A percentile compares a stretch with the other conserved stretches of the same genome.
Evolutionary conservation across 2,797 vertebrate species (phyloP).

Genomic region (Tenualosa thibaudeaui): DNA sequence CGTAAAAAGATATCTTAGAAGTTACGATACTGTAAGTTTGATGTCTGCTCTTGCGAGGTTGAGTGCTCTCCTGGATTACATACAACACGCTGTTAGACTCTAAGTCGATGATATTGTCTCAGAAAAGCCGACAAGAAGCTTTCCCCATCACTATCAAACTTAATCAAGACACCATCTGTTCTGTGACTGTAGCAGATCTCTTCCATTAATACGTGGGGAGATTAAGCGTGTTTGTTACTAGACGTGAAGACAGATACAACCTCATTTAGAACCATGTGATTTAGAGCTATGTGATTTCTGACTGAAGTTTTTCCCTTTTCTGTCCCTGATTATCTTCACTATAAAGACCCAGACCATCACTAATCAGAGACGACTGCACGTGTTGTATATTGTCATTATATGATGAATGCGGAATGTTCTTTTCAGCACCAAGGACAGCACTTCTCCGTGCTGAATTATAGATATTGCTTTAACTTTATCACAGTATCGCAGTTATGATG

Average conservation of each 20-base stretch:
- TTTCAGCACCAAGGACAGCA: not conserved
- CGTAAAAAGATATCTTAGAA: not conserved
- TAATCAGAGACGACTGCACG: not conserved
- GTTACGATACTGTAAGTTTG: not conserved
- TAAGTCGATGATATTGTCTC: slow-evolving; percentile 7
- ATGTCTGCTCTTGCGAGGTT: not conserved
- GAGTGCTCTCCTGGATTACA: not conserved
- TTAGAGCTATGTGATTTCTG: not conserved
- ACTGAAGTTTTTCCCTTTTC: not conserved
- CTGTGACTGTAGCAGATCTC: slow-evolving; percentile 61
- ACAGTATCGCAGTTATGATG: not conserved
- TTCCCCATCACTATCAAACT: slow-evolving; percentile 62
- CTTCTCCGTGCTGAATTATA: not conserved
- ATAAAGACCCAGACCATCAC: not conserved
- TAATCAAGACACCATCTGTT: slow-evolving; percentile 81
- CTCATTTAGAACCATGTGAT: not conserved
- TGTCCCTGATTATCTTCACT: not conserved
- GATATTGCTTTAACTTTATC: not conserved
- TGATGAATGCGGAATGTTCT: not conserved
- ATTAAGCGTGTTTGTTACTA: slow-evolving; percentile 60
- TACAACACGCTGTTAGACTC: not conserved
- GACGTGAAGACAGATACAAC: not conserved
- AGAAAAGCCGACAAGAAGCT: slow-evolving; percentile 44
- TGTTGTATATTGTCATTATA: not conserved
- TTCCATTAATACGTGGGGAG: slow-evolving; percentile 74